Evolutionary conservation across 2,113 vertebrate genomes (phyloP).

Genomic region (Cepphus grylle): DNA sequence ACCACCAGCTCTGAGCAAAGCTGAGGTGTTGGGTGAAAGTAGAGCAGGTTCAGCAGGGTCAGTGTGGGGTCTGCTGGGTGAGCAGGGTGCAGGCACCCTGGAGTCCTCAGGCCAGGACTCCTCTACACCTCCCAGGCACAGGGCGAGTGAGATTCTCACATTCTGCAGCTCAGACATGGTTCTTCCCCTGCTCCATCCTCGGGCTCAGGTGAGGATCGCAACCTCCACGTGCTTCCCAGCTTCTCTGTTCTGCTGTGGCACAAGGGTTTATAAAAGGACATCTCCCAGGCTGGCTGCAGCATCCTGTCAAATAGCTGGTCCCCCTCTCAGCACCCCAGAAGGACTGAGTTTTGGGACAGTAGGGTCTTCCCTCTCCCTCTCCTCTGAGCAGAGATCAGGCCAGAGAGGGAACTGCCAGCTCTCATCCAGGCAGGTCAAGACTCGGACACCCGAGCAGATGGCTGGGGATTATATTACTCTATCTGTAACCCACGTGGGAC

Average conservation of each 20-base stretch:
- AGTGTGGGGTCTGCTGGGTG: rapidly evolving
- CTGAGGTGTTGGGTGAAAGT: not conserved
- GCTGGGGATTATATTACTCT: not conserved
- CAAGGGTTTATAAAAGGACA: rapidly evolving
- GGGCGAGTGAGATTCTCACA: rapidly evolving
- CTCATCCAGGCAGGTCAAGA: not conserved
- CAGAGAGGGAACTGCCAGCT: not conserved
- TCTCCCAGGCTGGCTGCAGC: not conserved
- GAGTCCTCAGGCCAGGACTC: not conserved
- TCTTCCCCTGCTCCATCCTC: not conserved
- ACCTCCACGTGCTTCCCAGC: rapidly evolving
- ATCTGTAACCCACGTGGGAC: not conserved
- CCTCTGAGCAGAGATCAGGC: not conserved
- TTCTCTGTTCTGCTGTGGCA: not conserved
- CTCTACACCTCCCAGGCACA: not conserved
- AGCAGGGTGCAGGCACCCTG: rapidly evolving
- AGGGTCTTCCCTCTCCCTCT: not conserved
- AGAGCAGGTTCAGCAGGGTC: not conserved
- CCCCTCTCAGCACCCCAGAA: not conserved
- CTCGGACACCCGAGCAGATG: not conserved
- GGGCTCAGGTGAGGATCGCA: rapidly evolving
- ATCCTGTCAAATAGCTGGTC: rapidly evolving
- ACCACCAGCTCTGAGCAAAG: not conserved
- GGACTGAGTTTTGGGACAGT: rapidly evolving
- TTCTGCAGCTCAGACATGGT: not conserved